These are phyloP conservation scores for Drosophila mayri DNA, from an alignment of 1,140 invertebrate species.

Conservation along the genomic window DNA sequence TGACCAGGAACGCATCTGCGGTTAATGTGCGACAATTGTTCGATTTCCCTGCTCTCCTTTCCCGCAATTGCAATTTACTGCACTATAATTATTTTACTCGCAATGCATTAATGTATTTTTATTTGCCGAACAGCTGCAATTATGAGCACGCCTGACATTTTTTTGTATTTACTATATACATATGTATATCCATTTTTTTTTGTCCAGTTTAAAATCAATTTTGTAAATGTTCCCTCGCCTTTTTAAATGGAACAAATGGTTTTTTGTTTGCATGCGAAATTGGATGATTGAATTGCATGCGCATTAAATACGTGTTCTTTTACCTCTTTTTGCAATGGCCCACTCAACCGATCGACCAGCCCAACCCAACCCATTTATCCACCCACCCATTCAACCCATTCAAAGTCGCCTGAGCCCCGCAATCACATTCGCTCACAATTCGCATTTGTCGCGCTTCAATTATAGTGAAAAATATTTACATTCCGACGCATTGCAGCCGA, in stretches of 20 bases:
- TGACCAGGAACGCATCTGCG: slow-evolving; percentile 52
- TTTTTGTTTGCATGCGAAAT: slow-evolving; percentile 38
- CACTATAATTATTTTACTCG: slow-evolving; percentile 35
- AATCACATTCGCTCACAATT: slow-evolving; percentile 53
- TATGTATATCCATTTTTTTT: slow-evolving; percentile 3
- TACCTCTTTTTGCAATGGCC: slow-evolving; percentile 1
- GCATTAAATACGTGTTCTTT: slow-evolving; percentile 48
- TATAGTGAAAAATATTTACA: slow-evolving; percentile 65
- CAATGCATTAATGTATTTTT: slow-evolving; percentile 12
- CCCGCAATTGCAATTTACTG: slow-evolving; percentile 56
- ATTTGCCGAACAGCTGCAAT: slow-evolving; percentile 37
- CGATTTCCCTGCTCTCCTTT: slow-evolving; percentile 21
- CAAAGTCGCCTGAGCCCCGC: slow-evolving; percentile 9
- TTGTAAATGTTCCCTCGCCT: slow-evolving; percentile 5
- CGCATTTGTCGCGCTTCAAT: slow-evolving; percentile 61
- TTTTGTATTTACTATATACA: background rate
- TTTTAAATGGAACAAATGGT: slow-evolving; percentile 20
- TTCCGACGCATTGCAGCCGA: slow-evolving; percentile 29
- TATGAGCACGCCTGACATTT: slow-evolving; percentile 29
- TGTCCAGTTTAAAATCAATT: slow-evolving; percentile 33
- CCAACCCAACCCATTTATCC: background rate
- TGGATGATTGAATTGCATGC: slow-evolving; percentile 39
- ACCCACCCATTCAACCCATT: slow-evolving; percentile 3
- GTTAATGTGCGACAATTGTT: slow-evolving; percentile 63
- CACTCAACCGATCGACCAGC: slow-evolving; percentile 1